phyloP scores from a whole-genome alignment of 1,140 invertebrate species.

The Proctacanthus coquilletti region DNA sequence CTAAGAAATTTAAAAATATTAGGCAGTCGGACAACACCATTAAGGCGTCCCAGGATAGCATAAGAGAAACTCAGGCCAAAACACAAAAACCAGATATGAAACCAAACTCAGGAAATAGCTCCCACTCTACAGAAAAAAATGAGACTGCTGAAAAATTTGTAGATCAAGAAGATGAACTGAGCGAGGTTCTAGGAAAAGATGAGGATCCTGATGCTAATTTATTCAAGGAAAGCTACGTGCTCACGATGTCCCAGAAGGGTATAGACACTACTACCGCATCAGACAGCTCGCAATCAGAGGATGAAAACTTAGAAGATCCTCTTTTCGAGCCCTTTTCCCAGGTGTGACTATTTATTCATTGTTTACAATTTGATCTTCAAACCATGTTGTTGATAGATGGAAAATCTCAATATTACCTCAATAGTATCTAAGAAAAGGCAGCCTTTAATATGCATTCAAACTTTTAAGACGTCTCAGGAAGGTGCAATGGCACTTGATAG shows the following conservation, averaged over 20 bases:
- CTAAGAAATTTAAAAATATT: conserved; percentile 13
- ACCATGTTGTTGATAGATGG: conserved; percentile 33
- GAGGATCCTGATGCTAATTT: conserved; percentile 20
- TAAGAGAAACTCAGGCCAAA: not conserved
- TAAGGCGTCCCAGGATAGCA: conserved; percentile 5
- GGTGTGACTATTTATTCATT: no score
- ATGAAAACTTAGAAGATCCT: conserved; percentile 27
- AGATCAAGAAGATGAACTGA: conserved; percentile 17
- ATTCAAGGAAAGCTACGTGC: conserved; percentile 45
- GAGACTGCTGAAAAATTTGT: not conserved
- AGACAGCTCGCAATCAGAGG: no score
- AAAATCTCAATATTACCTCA: conserved; percentile 46
- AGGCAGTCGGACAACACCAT: conserved; percentile 9
- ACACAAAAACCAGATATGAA: not conserved
- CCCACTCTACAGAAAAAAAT: not conserved
- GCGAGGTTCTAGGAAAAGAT: conserved; percentile 16
- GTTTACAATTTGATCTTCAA: no score
- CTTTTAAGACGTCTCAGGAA: conserved; percentile 52
- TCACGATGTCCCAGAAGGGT: conserved; percentile 46
- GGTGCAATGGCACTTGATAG: conserved; percentile 49
- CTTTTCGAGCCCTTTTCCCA: conserved; percentile 51
- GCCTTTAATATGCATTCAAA: conserved; percentile 56
- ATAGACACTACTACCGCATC: no score
- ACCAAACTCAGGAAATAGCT: not conserved
- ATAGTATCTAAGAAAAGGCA: conserved; percentile 29